Evolutionary conservation across 2,888 invertebrate species (phyloP).

Genomic region (Drosophila peninsularis): DNA sequence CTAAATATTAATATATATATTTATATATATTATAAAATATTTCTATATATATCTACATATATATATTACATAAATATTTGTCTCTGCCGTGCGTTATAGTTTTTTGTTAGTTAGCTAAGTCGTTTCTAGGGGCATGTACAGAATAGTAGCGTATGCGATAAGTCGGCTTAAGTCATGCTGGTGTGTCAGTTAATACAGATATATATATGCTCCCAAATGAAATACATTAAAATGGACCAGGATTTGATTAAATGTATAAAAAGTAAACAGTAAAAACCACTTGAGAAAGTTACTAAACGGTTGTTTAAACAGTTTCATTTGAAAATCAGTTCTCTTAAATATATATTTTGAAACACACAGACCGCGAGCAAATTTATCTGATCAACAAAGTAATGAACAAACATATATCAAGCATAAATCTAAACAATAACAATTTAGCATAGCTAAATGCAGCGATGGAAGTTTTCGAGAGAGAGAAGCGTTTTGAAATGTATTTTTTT

Average conservation of each 20-base stretch:
- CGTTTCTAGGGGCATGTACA: constrained; percentile 57
- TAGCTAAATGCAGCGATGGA: constrained; percentile 61
- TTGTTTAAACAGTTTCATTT: constrained; percentile 56
- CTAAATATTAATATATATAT: constrained; percentile 16
- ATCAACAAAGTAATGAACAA: constrained; percentile 28
- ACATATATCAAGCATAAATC: constrained; percentile 63
- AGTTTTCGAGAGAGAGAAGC: constrained; percentile 26
- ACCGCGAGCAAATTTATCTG: constrained; percentile 32
- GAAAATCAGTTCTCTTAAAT: constrained; percentile 32
- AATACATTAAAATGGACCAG: constrained; percentile 60
- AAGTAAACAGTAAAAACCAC: constrained; percentile 13
- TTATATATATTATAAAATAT: constrained; percentile 19
- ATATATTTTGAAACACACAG: constrained; percentile 16
- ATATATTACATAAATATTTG: constrained; percentile 20
- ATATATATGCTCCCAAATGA: constrained; percentile 5
- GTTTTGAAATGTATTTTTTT: constrained; percentile 72
- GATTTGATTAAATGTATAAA: constrained; percentile 74
- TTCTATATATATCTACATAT: constrained; percentile 15
- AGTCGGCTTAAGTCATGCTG: constrained; percentile 48
- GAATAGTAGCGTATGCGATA: constrained; percentile 51
- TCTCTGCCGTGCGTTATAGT: constrained; percentile 43
- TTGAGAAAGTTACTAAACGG: constrained; percentile 72
- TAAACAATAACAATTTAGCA: constrained; percentile 74
- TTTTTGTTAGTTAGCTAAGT: constrained; percentile 44
- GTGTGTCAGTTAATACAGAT: constrained; percentile 19